Conservation (phyloP, 64 coral and sea anemone species). For the Actinia tenebrosa region DNA sequence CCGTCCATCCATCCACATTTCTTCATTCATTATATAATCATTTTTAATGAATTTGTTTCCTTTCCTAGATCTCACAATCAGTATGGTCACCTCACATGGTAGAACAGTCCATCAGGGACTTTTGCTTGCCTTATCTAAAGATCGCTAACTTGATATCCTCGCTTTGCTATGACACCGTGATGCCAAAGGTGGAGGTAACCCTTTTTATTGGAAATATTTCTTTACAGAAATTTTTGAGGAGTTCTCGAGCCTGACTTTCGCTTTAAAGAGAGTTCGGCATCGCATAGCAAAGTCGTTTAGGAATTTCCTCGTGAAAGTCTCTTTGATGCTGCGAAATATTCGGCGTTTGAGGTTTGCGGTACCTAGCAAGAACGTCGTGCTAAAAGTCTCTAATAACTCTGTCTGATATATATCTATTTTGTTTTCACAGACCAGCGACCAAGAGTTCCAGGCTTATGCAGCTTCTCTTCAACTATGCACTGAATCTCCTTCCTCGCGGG, state of each 20-base stretch:
- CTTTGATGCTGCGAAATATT: too few species aligned
- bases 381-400: too few species aligned
- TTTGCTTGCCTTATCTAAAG: slow-evolving; percentile 59
- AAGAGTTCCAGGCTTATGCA: slow-evolving; percentile 61
- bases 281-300: too few species aligned
- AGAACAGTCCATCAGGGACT: slow-evolving; percentile 68
- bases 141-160: slow-evolving; percentile 38
- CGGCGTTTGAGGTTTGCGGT: too few species aligned
- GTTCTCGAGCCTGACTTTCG: too few species aligned
- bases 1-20: background rate
- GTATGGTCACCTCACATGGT: slow-evolving; percentile 95
- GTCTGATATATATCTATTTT: too few species aligned
- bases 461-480: slow-evolving; percentile 53
- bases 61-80: slow-evolving; percentile 57
- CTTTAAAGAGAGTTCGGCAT: too few species aligned
- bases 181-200: slow-evolving; percentile 35
- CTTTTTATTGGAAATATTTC: background rate
- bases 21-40: background rate
- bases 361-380: too few species aligned
- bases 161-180: slow-evolving; percentile 40
- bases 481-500: slow-evolving; percentile 23
- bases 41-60: slow-evolving; percentile 5
- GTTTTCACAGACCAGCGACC: slow-evolving; percentile 23
- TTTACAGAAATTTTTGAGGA: too few species aligned
- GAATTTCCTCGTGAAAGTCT: too few species aligned